Percentiles rank a stretch among this genome's conserved stretches.
Evolutionary conservation across 2,113 vertebrate genomes (phyloP).

Genomic region (Cyprinodon brontotheroides): DNA sequence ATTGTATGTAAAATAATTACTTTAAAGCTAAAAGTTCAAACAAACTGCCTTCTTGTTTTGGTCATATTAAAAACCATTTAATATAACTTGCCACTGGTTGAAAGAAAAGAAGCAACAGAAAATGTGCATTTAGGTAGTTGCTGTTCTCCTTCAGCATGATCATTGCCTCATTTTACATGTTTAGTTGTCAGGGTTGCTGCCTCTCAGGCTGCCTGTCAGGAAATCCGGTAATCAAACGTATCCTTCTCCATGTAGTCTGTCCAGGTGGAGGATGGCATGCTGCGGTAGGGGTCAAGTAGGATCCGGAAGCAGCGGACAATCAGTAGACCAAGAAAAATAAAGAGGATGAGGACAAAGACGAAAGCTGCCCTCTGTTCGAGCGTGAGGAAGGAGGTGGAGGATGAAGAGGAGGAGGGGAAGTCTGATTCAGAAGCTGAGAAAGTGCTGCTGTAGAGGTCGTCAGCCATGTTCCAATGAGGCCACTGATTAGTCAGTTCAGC

Average conservation of each 20-base stretch:
- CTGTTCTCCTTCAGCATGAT: background rate
- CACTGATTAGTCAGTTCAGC: slow-evolving; percentile 1
- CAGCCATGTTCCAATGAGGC: slow-evolving; percentile 61
- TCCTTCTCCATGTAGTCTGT: slow-evolving; percentile 86
- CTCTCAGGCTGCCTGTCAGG: slow-evolving; percentile 77
- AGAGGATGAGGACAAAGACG: slow-evolving; percentile 81
- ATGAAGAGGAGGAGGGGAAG: slow-evolving; percentile 48
- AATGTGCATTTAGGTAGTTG: slow-evolving; percentile 23
- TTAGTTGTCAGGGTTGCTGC: slow-evolving; percentile 29
- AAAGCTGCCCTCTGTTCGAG: slow-evolving; percentile 82
- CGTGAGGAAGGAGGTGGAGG: slow-evolving; percentile 64
- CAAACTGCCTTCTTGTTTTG: no score
- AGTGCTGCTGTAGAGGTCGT: slow-evolving; percentile 75
- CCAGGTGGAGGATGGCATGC: slow-evolving; percentile 84
- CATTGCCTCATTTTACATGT: slow-evolving; percentile 17
- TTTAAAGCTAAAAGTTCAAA: background rate
- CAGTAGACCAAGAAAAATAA: slow-evolving; percentile 82
- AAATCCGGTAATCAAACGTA: slow-evolving; percentile 81
- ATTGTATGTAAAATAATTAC: no score
- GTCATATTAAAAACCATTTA: no score
- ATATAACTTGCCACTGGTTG: no score
- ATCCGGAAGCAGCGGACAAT: slow-evolving; percentile 84
- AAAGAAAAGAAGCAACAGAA: background rate
- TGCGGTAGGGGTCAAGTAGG: slow-evolving; percentile 83
- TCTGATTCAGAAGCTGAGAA: slow-evolving; percentile 69